A percentile compares a stretch with the other conserved stretches of the same genome.
Evolutionary conservation across 2,888 invertebrate genomes (phyloP).

Genomic region (Aporophyla lueneburgensis): DNA sequence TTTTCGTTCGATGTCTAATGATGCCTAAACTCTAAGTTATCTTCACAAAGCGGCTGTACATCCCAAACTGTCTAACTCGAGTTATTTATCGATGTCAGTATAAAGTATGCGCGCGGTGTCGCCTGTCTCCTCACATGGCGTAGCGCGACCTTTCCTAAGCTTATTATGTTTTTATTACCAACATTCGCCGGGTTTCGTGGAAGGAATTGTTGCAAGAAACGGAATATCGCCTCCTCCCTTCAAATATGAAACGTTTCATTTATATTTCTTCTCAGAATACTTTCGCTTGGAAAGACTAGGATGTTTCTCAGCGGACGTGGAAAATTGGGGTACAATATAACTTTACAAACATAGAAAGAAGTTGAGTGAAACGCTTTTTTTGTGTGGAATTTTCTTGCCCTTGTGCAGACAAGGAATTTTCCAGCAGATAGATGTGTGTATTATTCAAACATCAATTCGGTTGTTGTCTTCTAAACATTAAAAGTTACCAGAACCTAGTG

Average conservation of each 20-base stretch:
- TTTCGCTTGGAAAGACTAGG: constrained; percentile 32
- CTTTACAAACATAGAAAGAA: background rate
- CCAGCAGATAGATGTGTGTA: background rate
- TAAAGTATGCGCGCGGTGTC: constrained; percentile 47
- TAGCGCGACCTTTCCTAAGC: constrained; percentile 43
- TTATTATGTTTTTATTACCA: constrained; percentile 61
- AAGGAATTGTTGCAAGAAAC: constrained; percentile 48
- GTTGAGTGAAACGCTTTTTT: background rate
- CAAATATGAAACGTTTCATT: constrained; percentile 55
- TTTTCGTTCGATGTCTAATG: background rate
- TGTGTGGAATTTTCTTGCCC: background rate
- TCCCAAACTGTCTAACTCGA: constrained; percentile 2
- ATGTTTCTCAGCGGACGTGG: constrained; percentile 12
- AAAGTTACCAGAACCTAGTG: too few relatives aligned
- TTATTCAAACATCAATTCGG: background rate
- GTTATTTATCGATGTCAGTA: constrained; percentile 38
- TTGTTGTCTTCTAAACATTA: background rate
- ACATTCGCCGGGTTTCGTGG: constrained; percentile 36
- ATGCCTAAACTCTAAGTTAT: background rate
- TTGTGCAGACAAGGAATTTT: background rate
- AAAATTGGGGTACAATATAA: constrained; percentile 8
- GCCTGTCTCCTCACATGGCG: constrained; percentile 1
- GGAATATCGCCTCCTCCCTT: constrained; percentile 16
- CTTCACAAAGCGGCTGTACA: background rate
- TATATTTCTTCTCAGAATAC: constrained; percentile 47